A percentile compares a stretch with the other conserved stretches of the same genome.
These are phyloP conservation scores for Eilema depressum DNA, from an alignment of 2,888 invertebrate species.

Conservation along the genomic window DNA sequence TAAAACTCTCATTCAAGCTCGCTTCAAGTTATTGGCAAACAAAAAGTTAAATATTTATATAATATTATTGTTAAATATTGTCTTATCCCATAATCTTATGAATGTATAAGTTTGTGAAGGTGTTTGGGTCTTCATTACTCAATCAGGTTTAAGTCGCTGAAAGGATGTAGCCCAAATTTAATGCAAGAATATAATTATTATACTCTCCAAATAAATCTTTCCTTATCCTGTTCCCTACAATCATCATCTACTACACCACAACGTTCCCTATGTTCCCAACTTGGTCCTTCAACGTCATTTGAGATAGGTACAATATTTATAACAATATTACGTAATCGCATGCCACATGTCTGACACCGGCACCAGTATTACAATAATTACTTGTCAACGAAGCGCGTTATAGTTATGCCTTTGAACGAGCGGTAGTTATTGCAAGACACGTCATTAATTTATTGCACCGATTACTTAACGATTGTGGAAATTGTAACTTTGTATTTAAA, in stretches of 20 bases:
- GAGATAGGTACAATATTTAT: neutral
- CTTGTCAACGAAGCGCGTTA: slow-evolving; percentile 2
- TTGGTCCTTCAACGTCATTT: neutral
- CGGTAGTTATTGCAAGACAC: slow-evolving; percentile 14
- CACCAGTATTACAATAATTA: slow-evolving; percentile 1
- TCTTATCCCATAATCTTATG: too few species aligned
- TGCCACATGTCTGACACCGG: slow-evolving; percentile 1
- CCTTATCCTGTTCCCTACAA: neutral
- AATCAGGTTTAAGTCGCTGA: too few species aligned
- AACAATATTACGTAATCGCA: neutral
- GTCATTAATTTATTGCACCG: slow-evolving; percentile 19
- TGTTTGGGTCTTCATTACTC: too few species aligned
- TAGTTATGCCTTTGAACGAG: slow-evolving; percentile 16
- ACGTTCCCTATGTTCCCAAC: neutral
- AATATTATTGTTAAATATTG: too few species aligned
- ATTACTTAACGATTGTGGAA: slow-evolving; percentile 26
- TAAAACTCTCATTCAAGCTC: too few species aligned
- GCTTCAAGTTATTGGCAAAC: too few species aligned
- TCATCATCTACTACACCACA: neutral
- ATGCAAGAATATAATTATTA: too few species aligned
- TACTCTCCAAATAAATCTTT: too few species aligned
- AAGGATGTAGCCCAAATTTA: too few species aligned
- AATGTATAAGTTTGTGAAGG: too few species aligned
- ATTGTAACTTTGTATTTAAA: slow-evolving; percentile 10
- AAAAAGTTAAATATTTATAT: too few species aligned